phyloP scores from a whole-genome alignment of 2,797 vertebrate genomes.

The Molossus molossus region DNA sequence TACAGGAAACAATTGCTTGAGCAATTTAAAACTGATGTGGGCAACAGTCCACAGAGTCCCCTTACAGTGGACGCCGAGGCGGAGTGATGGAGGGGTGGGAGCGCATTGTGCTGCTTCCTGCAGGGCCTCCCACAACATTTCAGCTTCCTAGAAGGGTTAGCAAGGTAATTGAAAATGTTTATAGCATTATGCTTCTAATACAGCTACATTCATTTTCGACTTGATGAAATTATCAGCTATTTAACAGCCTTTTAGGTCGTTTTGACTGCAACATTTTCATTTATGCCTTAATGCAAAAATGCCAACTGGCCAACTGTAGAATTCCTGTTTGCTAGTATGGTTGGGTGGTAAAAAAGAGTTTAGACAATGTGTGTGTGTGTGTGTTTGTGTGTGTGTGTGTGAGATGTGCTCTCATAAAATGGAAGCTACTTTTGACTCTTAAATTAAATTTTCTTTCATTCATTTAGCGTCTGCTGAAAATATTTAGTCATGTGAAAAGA shows the following conservation, averaged over 20 bases:
- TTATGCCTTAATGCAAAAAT: conserved; percentile 78
- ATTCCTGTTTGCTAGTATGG: background rate
- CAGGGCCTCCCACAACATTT: background rate
- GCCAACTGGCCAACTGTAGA: background rate
- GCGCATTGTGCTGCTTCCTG: background rate
- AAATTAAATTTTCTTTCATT: background rate
- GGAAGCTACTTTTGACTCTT: background rate
- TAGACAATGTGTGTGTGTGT: background rate
- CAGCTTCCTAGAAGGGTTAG: conserved; percentile 77
- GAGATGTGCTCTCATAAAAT: background rate
- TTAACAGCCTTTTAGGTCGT: conserved; percentile 83
- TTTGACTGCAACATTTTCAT: conserved; percentile 82
- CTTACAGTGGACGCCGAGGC: background rate
- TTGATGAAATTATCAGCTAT: conserved; percentile 82
- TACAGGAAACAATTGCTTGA: conserved; percentile 87
- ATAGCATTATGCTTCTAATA: conserved; percentile 67
- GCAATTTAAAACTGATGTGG: conserved; percentile 82
- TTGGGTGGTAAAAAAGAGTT: background rate
- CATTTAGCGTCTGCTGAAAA: conserved; percentile 51
- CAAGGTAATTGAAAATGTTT: conserved; percentile 83
- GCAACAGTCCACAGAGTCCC: conserved; percentile 43
- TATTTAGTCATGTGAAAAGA: conserved; percentile 11
- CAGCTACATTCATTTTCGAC: conserved; percentile 66
- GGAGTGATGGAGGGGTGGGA: background rate
- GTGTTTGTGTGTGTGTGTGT: background rate